A percentile compares a stretch with the other conserved stretches of the same genome.
phyloP scores from a whole-genome alignment of 2,888 invertebrate genomes.

The Ptilodon capucinus region DNA sequence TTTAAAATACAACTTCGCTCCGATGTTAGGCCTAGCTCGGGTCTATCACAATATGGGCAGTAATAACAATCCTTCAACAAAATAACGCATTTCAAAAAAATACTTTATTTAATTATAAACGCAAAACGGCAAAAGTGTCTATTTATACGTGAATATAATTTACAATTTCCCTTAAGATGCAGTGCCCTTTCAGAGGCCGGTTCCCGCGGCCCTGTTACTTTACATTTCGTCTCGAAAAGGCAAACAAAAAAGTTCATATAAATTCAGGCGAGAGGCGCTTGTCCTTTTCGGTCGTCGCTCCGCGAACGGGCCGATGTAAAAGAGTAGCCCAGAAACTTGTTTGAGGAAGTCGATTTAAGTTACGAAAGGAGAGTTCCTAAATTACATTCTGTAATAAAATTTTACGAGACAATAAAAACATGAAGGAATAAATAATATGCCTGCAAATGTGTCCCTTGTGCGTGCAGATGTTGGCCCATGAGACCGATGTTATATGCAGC shows the following conservation, averaged over 20 bases:
- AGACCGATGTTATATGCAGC: too few species aligned
- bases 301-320: constrained; percentile 52
- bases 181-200: constrained; percentile 50
- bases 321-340: constrained; percentile 64
- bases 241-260: constrained; percentile 73
- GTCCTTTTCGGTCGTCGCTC: constrained; percentile 63
- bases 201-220: constrained; percentile 53
- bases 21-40: too few species aligned
- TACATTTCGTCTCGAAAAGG: constrained; percentile 60
- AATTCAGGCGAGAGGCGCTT: constrained; percentile 60
- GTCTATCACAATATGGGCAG: too few species aligned
- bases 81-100: background rate
- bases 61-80: too few species aligned
- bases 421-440: background rate
- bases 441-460: background rate
- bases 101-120: constrained; percentile 6
- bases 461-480: background rate
- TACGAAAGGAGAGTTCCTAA: constrained; percentile 54
- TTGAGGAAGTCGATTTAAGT: constrained; percentile 76
- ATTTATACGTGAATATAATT: constrained; percentile 47
- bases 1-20: too few species aligned
- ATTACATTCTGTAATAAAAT: constrained; percentile 39
- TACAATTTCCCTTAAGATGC: constrained; percentile 53
- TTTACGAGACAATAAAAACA: constrained; percentile 4
- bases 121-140: constrained; percentile 31